Conservation (phyloP, 2,888 invertebrate genomes). For the Protodeltote pygarga region DNA sequence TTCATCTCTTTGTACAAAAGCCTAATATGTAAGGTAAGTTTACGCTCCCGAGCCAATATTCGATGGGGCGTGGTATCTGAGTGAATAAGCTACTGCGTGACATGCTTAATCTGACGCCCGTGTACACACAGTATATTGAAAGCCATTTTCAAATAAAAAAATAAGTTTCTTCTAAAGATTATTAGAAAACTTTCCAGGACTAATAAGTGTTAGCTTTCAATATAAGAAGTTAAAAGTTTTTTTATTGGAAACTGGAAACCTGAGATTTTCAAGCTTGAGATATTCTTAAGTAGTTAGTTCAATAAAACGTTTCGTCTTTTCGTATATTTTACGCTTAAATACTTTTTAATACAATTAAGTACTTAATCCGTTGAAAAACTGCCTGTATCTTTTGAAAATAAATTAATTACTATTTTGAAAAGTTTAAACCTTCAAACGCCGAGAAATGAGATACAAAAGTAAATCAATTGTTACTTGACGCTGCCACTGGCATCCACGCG, state of each 20-base stretch:
- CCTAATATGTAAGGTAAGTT: slow-evolving; percentile 39
- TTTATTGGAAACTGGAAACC: background rate
- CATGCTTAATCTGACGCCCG: slow-evolving; percentile 44
- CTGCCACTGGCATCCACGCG: no score
- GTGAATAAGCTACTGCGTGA: slow-evolving; percentile 50
- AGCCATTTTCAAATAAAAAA: slow-evolving; percentile 18
- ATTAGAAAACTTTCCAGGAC: background rate
- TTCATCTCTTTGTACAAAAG: slow-evolving; percentile 30
- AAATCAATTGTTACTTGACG: no score
- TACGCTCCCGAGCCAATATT: slow-evolving; percentile 49
- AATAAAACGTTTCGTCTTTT: no score
- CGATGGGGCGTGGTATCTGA: slow-evolving; percentile 46
- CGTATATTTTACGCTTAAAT: no score
- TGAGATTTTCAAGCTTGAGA: background rate
- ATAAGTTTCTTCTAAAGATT: slow-evolving; percentile 9
- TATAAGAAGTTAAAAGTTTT: background rate
- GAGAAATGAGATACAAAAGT: no score
- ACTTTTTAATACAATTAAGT: no score
- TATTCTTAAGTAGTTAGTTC: no score
- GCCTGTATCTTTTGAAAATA: no score
- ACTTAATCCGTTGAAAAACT: no score
- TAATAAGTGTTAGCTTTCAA: background rate
- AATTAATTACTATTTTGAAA: no score
- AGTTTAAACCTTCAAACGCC: no score
- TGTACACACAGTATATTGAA: slow-evolving; percentile 38